phyloP scores from a whole-genome alignment of 2,797 vertebrate species.

The Mastacembelus armatus region DNA sequence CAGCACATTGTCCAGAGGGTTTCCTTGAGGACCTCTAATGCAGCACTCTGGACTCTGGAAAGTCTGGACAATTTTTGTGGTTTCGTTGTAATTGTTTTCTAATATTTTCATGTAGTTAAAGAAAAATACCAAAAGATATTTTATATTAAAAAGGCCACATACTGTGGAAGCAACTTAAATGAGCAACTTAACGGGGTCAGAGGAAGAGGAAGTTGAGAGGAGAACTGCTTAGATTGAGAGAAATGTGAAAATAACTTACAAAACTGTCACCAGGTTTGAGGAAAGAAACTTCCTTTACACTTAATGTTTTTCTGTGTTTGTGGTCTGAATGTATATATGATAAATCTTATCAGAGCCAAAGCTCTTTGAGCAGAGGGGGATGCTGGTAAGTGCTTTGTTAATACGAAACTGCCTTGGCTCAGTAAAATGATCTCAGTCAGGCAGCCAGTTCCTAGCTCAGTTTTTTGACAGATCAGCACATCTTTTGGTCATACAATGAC shows the following conservation, averaged over 20 bases:
- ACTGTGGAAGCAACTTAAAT: conserved; percentile 32
- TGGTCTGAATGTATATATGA: conserved; percentile 68
- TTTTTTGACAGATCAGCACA: conserved; percentile 40
- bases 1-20: not conserved
- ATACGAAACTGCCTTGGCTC: conserved; percentile 41
- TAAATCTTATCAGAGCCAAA: conserved; percentile 47
- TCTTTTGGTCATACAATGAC: conserved; percentile 57
- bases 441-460: conserved; percentile 33
- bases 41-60: conserved; percentile 44
- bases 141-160: conserved; percentile 60
- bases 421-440: conserved; percentile 21
- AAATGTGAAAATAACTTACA: not conserved
- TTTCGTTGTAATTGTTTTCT: conserved; percentile 63
- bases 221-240: conserved; percentile 15
- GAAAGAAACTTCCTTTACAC: conserved; percentile 35
- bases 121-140: conserved; percentile 72
- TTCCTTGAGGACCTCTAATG: conserved; percentile 40
- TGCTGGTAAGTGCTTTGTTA: conserved; percentile 43
- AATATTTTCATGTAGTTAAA: conserved; percentile 66
- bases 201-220: conserved; percentile 6
- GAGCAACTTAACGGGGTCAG: not conserved
- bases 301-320: conserved; percentile 43
- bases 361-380: conserved; percentile 34
- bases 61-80: conserved; percentile 24
- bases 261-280: conserved; percentile 21